Evolutionary conservation across 37 sponge, comb jelly and placozoan genomes (phyloP), one percentile per base, ranked within the genome.

Genomic region (Haliclona indistincta): DNA sequence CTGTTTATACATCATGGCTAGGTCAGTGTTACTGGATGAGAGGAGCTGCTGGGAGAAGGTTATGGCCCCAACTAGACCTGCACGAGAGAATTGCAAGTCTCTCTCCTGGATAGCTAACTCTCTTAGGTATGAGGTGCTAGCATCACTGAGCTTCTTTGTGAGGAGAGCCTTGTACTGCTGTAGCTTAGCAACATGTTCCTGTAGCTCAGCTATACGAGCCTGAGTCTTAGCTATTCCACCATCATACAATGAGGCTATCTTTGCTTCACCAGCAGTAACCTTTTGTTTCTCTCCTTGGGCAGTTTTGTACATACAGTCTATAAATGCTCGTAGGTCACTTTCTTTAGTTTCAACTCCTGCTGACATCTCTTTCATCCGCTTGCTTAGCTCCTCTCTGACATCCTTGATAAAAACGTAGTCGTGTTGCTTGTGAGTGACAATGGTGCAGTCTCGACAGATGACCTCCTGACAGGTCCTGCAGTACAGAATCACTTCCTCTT

Each of bases 371-470:
- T 11, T 15, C 22, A 67, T 10, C 11, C 67, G 53, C 36, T 22
- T 52, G 10, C 35, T 65, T 22, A 73, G 55, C 68, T 33, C 20
- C 13, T 20, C 0, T 13, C 40, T 33, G n/a, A 55, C 33, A 7
- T 25, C 52, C 29, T 22, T 28, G 5, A 68, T 54, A 5, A 42
- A 28, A 1, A 68, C 62, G 45, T 19, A 23, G 13, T 55, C 13
- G 49, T 79, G 80, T 11, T 34, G 38, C 32, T 37, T 41, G 45
- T 79, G 80, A n/a, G n/a, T 32, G 1, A 15, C 42, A 30, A 69
- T 56, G n/a, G 70, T 79, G 45, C 80, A 79, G 20, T 69, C 63
- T 19, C 30, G 34, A 43, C 80, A 79, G 38, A 79, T 42, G 28
- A 68, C 42, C 20, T 29, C 43, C 62, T 56, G 2, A 47, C 80